Base-by-base conservation (phyloP, 2,888 invertebrate species). In the Liodrosophila aerea region DNA sequence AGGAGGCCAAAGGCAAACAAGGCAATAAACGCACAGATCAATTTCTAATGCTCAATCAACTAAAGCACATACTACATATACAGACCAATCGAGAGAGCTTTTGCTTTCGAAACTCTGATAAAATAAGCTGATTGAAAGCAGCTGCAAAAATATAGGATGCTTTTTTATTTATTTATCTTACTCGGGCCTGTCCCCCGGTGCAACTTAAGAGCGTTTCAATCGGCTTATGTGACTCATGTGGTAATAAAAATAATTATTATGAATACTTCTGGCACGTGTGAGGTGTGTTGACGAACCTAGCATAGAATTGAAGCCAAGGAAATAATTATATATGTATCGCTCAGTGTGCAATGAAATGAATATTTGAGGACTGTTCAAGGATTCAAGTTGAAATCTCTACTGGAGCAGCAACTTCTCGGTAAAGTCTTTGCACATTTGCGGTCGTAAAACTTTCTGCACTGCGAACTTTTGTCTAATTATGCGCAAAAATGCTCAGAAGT, bases 41-140 rank as follows among this genome's bases (percentile, higher is more conserved):
- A 78, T 78, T 78, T 80, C 83, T 62, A 72, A 80, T 72, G 76
- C 81, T 80, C 76, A 78, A 80, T 83, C 76, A 83, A 72, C 83
- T 80, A 68, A 72, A 71, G 9, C 36, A n/a, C 3, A 11, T 8
- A 9, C 12, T 0, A 13, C 16, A 22, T 7, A 16, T 8, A 11
- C 9, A 22, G 45, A 44, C 37, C 11, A 12, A 37, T 9, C 1
- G 13, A 45, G 18, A 15, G 18, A 13, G 18, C 59, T 22, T 46
- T 68, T 44, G 66, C 47, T 57, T 54, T 56, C 29, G 44, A 62
- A 61, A 58, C 41, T 58, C 53, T 66, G 62, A 62, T 65, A 58
- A 53, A 66, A 66, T 53, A 61, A 69, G 52, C 65, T 56, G 70
- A 70, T 65, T 70, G 68, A 65, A 50, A 64, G 65, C 56, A 64